Percentiles rank a stretch among this genome's conserved stretches.
phyloP scores from a whole-genome alignment of 2,888 invertebrate genomes.

The Melinaea menophilus region DNA sequence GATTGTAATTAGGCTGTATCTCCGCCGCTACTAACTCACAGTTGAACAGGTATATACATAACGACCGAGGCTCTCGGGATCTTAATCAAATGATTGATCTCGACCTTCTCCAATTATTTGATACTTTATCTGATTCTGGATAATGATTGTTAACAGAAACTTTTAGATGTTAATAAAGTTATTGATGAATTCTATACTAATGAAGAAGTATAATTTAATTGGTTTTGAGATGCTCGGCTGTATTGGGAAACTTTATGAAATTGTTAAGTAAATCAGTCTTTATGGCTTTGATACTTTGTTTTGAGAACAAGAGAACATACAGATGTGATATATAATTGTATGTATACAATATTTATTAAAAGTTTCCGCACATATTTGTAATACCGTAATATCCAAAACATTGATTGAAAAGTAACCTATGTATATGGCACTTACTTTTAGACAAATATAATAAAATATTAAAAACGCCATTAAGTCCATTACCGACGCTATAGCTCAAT shows the following conservation, averaged over 20 bases:
- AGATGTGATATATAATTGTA: no score
- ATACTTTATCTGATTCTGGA: conserved; percentile 5
- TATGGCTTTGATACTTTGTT: no score
- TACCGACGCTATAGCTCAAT: no score
- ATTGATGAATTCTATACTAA: not conserved
- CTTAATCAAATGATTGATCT: conserved; percentile 28
- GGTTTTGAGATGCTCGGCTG: not conserved
- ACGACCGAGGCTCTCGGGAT: conserved; percentile 19
- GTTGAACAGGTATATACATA: conserved; percentile 2
- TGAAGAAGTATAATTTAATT: not conserved
- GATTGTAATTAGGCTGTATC: not conserved
- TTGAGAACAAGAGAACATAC: no score
- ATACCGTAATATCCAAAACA: no score
- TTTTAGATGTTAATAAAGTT: conserved; percentile 2
- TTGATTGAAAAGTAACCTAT: no score
- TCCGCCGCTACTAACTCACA: not conserved
- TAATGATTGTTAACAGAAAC: conserved; percentile 7
- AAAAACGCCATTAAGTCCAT: no score
- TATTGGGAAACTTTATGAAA: not conserved
- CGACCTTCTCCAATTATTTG: conserved; percentile 18
- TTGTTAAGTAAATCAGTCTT: not conserved
- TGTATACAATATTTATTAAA: no score
- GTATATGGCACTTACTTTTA: no score
- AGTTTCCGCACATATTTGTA: no score
- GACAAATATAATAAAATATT: no score